Percentiles rank a stretch among this genome's conserved stretches.
phyloP scores from a whole-genome alignment of 35 echinoderm and acorn worm genomes.

The Nesometra sesokonis region DNA sequence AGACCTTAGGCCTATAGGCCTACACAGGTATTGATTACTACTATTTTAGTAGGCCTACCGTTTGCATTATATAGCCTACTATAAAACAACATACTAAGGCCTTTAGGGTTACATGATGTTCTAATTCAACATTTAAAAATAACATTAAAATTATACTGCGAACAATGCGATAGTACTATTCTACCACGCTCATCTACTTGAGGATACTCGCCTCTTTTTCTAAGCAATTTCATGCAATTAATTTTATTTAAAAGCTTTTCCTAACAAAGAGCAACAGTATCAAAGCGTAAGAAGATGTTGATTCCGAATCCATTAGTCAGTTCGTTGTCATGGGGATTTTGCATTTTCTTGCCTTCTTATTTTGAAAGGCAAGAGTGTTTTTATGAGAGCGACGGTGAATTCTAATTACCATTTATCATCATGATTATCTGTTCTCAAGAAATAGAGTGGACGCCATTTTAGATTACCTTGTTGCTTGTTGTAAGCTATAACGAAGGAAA shows the following conservation, averaged over 20 bases:
- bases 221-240: neutral
- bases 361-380: neutral
- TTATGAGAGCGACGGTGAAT: neutral
- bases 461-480: neutral
- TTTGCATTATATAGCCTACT: too few relatives aligned
- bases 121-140: too few relatives aligned
- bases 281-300: neutral
- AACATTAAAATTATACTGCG: too few relatives aligned
- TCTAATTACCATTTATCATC: neutral
- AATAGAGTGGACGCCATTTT: neutral
- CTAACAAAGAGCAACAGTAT: neutral
- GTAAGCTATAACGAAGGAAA: neutral
- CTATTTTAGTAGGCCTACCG: too few relatives aligned
- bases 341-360: neutral
- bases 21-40: too few relatives aligned
- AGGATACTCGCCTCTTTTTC: neutral
- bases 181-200: too few relatives aligned
- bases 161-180: too few relatives aligned
- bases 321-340: neutral
- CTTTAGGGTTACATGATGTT: too few relatives aligned
- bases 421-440: neutral
- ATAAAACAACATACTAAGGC: too few relatives aligned
- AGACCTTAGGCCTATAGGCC: too few relatives aligned
- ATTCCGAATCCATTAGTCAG: neutral
- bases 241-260: neutral